Conservation (phyloP, 2,888 invertebrate genomes). For the Agrilus biguttatus region DNA sequence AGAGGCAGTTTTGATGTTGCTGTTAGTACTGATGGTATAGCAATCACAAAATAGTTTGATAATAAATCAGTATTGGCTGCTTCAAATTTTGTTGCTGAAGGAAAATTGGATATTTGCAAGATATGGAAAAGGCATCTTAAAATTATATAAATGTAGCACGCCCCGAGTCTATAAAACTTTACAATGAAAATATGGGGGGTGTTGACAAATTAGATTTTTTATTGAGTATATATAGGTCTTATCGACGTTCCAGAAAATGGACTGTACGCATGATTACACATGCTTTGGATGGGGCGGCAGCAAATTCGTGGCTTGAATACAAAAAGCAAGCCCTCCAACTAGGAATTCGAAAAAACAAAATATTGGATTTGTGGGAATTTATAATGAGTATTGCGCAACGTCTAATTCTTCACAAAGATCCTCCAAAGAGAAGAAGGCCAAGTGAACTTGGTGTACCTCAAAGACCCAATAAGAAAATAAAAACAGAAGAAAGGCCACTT, state of each 20-base stretch:
- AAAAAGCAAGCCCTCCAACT: background rate
- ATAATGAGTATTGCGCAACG: background rate
- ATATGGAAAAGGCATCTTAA: conserved; percentile 1
- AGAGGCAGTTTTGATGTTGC: background rate
- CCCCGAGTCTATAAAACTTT: conserved; percentile 1
- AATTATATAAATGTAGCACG: background rate
- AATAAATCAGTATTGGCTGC: background rate
- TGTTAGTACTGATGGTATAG: conserved; percentile 1
- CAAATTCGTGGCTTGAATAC: conserved; percentile 3
- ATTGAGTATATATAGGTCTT: conserved; percentile 2
- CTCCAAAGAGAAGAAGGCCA: background rate
- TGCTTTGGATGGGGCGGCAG: conserved; percentile 1
- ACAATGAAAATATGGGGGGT: conserved; percentile 3
- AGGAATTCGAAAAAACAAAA: conserved; percentile 1
- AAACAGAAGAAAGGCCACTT: too few species aligned
- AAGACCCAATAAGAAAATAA: too few species aligned
- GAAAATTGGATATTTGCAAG: background rate
- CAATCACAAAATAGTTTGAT: conserved; percentile 2
- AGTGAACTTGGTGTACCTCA: too few species aligned
- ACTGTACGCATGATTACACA: conserved; percentile 3
- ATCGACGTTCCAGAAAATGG: conserved; percentile 3
- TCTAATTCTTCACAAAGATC: background rate
- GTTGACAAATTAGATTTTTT: conserved; percentile 3
- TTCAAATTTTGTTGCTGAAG: conserved; percentile 1
- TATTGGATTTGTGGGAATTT: conserved; percentile 1